Base-by-base conservation (phyloP, 1,140 invertebrate species). In the Mylabris phalerata region DNA sequence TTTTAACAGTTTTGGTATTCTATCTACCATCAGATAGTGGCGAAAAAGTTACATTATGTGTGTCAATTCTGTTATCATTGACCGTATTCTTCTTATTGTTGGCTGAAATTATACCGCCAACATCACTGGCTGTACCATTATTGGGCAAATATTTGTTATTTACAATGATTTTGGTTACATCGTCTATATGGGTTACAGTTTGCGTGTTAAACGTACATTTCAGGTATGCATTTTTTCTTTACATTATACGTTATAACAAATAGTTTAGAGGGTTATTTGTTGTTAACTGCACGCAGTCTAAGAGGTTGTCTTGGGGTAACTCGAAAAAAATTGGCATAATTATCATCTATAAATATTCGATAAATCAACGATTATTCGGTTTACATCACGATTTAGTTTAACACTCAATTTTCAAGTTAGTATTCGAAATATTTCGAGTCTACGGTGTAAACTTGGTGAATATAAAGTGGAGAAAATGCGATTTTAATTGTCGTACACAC, bases 1-100 rank as follows among this genome's bases (percentile, higher is more conserved):
- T 95, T 75, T 80, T 98, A 27, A 95, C 95, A 1, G 91, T 97
- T 5, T 78, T 98, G 40, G 95, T 98, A 10, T 98, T 98, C 76
- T 98, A 97, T 77, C 73, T 98, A 61, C 95, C 95, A 3, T 95
- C 93, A 26, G 93, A 96, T 76, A 94, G 91, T 4, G 93, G 95
- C 11, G 95, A 98, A 77, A 96, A 97, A 78, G 87, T 89, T 71
- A 88, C 94, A 65, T 83, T 98, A 68, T 97, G 93, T 80, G 97
- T 98, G 75, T 98, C 93, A 68, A 98, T 99, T 77, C 84, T 99
- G 61, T 88, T 99, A 63, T 98, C 96, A 49, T 79, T 99, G 71
- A 98, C 95, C 73, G 95, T 99, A 77, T 98, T 98, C 81, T 98
- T 98, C 82, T 83, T 99, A 71, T 81, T 98, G 61, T 77, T 98